These are phyloP conservation scores for Bombus confusus DNA, from an alignment of 1,140 invertebrate species.

Conservation along the genomic window DNA sequence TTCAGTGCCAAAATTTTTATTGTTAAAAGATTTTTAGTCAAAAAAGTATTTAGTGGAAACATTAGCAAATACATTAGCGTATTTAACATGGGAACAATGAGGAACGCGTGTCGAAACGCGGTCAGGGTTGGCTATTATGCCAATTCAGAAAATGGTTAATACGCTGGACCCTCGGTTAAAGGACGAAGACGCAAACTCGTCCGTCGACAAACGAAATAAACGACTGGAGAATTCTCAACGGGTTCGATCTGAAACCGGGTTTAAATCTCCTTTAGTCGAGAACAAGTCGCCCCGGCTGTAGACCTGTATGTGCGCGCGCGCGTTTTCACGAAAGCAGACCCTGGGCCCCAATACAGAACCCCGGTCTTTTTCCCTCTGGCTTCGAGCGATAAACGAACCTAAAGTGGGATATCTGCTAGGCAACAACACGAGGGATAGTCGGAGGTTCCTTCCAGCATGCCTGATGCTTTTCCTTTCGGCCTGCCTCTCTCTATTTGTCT, in stretches of 20 bases:
- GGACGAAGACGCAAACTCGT: slow-evolving; percentile 25
- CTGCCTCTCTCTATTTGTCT: slow-evolving; percentile 21
- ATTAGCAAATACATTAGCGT: neutral
- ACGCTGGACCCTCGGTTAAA: slow-evolving; percentile 15
- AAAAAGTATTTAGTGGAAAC: neutral
- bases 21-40: neutral
- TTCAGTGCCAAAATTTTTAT: neutral
- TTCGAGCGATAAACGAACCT: slow-evolving; percentile 31
- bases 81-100: neutral
- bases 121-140: slow-evolving; percentile 13
- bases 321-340: neutral
- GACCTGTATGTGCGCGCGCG: slow-evolving; percentile 10
- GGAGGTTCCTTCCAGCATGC: slow-evolving; percentile 27
- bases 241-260: slow-evolving; percentile 61
- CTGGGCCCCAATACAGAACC: neutral
- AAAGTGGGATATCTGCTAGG: slow-evolving; percentile 47
- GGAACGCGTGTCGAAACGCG: neutral
- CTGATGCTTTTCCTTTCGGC: slow-evolving; percentile 38
- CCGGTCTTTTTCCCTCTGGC: slow-evolving; percentile 22
- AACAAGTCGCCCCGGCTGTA: slow-evolving; percentile 41
- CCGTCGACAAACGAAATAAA: slow-evolving; percentile 52
- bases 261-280: slow-evolving; percentile 64
- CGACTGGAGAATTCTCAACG: slow-evolving; percentile 55
- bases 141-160: slow-evolving; percentile 39
- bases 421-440: slow-evolving; percentile 26